Percentiles rank a stretch among this genome's conserved stretches.
Conservation (phyloP, 2,113 vertebrate species). For the Baryphthengus martii region DNA sequence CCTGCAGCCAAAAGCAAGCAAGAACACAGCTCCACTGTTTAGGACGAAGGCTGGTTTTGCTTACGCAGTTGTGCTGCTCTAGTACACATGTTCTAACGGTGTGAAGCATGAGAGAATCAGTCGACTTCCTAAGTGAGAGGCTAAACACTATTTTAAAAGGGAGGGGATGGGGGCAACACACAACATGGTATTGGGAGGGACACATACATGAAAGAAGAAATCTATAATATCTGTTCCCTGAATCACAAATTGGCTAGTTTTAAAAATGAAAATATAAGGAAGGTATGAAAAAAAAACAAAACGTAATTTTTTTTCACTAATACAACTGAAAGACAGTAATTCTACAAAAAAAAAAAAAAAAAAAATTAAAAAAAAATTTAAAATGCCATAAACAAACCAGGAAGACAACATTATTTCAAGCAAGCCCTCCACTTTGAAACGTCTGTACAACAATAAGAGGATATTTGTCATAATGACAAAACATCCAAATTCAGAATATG, state of each 20-base stretch:
- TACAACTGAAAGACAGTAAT: not conserved
- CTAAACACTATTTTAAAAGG: not conserved
- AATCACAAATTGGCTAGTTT: not conserved
- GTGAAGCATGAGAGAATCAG: not conserved
- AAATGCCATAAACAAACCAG: not conserved
- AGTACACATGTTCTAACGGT: not conserved
- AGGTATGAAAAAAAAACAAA: not conserved
- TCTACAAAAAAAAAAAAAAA: not conserved
- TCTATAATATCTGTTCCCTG: not conserved
- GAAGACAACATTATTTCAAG: not conserved
- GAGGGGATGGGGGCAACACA: not conserved
- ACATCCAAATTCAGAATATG: not conserved
- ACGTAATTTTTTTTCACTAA: not conserved
- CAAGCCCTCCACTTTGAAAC: not conserved
- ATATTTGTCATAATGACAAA: not conserved
- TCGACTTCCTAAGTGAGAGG: not conserved
- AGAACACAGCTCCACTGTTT: not conserved
- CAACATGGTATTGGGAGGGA: not conserved
- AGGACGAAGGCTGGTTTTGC: not conserved
- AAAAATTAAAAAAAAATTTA: no score
- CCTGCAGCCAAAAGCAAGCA: not conserved
- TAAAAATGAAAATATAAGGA: not conserved
- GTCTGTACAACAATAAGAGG: not conserved
- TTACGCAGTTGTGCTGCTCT: not conserved
- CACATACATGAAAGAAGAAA: not conserved